Evolutionary conservation across 2,888 invertebrate genomes (phyloP).

Genomic region (Lasioglossum vierecki): DNA sequence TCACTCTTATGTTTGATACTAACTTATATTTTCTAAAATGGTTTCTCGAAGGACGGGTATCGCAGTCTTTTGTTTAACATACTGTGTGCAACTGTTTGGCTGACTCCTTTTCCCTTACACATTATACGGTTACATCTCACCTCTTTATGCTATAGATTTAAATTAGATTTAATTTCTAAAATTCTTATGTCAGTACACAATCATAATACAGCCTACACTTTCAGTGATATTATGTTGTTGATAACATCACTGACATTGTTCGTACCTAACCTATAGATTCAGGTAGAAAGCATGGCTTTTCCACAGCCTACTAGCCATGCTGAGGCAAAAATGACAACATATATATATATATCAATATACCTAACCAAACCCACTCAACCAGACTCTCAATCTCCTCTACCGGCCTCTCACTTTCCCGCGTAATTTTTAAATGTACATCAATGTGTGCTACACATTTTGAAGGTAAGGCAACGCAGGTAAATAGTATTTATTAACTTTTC

Average conservation of each 20-base stretch:
- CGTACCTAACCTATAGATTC: not conserved
- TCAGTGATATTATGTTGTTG: not conserved
- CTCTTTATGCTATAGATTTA: constrained; percentile 4
- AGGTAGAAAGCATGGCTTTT: too few relatives aligned
- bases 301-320: too few relatives aligned
- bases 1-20: not conserved
- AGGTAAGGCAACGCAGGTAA: too few relatives aligned
- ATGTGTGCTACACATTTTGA: too few relatives aligned
- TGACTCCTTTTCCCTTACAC: constrained; percentile 25
- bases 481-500: too few relatives aligned
- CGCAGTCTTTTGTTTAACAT: not conserved
- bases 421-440: too few relatives aligned
- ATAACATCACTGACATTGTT: not conserved
- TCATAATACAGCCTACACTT: not conserved
- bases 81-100: constrained; percentile 14
- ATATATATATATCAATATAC: too few relatives aligned
- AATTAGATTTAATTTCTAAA: not conserved
- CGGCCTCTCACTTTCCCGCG: too few relatives aligned
- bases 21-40: not conserved
- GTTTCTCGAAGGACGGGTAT: not conserved
- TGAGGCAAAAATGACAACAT: too few relatives aligned
- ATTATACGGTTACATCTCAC: constrained; percentile 36
- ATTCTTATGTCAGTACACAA: not conserved
- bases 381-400: too few relatives aligned
- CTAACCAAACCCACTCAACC: too few relatives aligned